Conservation (phyloP, 2,113 vertebrate genomes). For the Trachemys scripta region DNA sequence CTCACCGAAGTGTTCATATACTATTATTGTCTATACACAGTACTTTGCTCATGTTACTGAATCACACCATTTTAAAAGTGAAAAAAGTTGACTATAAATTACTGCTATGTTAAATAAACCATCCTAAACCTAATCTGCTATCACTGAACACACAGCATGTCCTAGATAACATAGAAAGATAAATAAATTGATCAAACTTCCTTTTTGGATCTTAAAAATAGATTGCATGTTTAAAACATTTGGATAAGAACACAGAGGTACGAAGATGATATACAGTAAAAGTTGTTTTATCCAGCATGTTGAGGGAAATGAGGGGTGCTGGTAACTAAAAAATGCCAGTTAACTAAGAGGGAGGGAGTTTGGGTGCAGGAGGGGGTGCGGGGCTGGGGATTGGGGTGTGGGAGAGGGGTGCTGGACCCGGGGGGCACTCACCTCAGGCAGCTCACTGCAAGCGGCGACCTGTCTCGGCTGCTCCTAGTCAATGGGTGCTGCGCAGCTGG, state of each 20-base stretch:
- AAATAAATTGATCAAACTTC: background rate
- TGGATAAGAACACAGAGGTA: background rate
- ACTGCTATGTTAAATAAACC: background rate
- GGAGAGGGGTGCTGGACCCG: no score
- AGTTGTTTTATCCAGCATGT: no score
- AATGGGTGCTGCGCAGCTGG: no score
- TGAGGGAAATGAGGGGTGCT: no score
- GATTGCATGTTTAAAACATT: background rate
- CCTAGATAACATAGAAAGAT: background rate
- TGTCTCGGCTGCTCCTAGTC: no score
- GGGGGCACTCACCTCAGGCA: no score
- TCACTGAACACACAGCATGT: background rate
- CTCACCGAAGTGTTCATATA: background rate
- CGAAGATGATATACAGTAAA: background rate
- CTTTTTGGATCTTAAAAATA: background rate
- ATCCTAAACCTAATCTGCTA: background rate
- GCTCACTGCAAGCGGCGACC: no score
- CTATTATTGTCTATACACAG: background rate
- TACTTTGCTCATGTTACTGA: background rate
- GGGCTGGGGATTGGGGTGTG: no score
- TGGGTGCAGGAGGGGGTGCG: no score
- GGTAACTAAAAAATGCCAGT: no score
- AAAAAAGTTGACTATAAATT: background rate
- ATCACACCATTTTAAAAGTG: background rate
- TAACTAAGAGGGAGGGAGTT: no score